Evolutionary conservation across 1,140 invertebrate species (phyloP), one percentile per base, ranked within the genome.

Genomic region (Drosophila bifasciata): DNA sequence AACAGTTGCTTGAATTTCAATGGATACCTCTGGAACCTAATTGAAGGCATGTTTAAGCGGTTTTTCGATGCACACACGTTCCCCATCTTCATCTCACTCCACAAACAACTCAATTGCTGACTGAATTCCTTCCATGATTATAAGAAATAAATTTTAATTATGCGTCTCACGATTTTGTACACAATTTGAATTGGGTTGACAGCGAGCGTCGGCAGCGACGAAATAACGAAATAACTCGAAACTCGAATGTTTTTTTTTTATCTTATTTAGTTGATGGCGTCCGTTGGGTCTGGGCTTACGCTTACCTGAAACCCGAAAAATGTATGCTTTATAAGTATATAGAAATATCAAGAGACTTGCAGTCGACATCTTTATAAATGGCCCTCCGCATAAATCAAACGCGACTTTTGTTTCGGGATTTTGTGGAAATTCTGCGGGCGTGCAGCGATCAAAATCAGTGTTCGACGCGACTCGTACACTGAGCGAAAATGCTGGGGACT

Each of bases 131-230:
- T 49, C 64, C 63, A 74, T 83, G 79, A 78, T 77, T 74, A 69
- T 75, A 67, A 78, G 60, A 79, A 64, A 73, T 77, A 86, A 75
- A 86, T 86, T 78, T 86, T 86, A 86, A 86, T 86, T 86, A 86
- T 86, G 83, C 81, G 57, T 46, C 73, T 88, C 81, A 86, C 81
- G 81, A 86, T 81, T 85, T 78, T 86, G 61, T 88, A 86, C 83
- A 86, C 81, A 86, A 86, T 86, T 86, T 86, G 81, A 86, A 86
- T 86, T 88, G 81, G 81, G 81, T 86, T 86, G 81, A 86, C 81
- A 88, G 81, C 68, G 48, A 57, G 44, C 59, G 66, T 49, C 72
- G 56, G 60, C 52, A 52, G 63, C 70, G 53, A 63, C 43, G 39
- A n/a, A n/a, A n/a, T n/a, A n/a, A 50, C 21, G 41, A 44, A 68